Evolutionary conservation across 2,797 vertebrate genomes (phyloP), one percentile per base, ranked within the genome.

Genomic region (Premnoplex brunnescens): DNA sequence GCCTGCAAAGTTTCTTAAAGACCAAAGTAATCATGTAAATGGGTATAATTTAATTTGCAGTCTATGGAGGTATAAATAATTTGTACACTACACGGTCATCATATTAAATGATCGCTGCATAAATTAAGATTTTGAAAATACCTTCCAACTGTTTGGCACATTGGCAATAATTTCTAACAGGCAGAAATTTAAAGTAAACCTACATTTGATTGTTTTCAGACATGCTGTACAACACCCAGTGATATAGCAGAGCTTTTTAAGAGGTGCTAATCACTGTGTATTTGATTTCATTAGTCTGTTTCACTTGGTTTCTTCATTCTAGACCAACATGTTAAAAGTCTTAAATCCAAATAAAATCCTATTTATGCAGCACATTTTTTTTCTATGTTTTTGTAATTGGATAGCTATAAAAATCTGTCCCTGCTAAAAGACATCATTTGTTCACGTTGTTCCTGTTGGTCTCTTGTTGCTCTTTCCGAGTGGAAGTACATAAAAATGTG

Each of bases 371-470:
- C 69, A 90, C 85, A 3, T 58, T 82, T 48, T 68, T 44, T 84
- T 84, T 78, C 24, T 37, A 17, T 80, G 52, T 84, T 91, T 92
- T 80, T 94, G 55, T 85, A 91, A 92, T 74, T 64, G 93, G 51
- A 76, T 67, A 72, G 74, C 75, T 96, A 66, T 96, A 93, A 95
- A 95, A 97, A 96, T 88, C 39, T 89, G 66, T 95, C 89, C 60
- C 75, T 71, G 39, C 49, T 87, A 67, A 68, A 74, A 92, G 59
- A 83, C 60, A n/a, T 88, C 10, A 94, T 94, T 92, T 89, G 62
- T 92, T 93, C 82, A 55, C 88, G 81, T 97, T 95, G 71, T 88
- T 96, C 71, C 69, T 37, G 46, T 89, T 94, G 68, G 79, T 81
- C 87, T 96, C 91, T 82, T 48, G 59, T 77, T 93, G 84, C 84